Percentiles rank a stretch among this genome's conserved stretches.
Conservation (phyloP, 1,140 invertebrate genomes). For the Plectrocnemia conspersa region DNA sequence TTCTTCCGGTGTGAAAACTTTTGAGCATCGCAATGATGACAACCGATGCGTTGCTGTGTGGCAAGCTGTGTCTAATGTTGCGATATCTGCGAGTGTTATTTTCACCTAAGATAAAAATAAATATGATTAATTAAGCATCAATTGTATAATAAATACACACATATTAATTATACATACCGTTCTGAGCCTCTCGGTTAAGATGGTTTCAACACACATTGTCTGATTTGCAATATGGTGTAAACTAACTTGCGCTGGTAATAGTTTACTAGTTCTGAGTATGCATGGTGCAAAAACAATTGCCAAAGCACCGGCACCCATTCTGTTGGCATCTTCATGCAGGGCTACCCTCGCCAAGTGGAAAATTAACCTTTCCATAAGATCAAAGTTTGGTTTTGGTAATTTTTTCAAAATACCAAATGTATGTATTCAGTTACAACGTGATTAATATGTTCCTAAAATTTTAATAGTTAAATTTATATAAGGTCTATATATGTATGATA, state of each 20-base stretch:
- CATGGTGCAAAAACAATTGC: constrained; percentile 95
- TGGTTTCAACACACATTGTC: constrained; percentile 82
- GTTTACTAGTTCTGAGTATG: constrained; percentile 80
- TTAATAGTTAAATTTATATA: background rate
- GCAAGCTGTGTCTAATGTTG: constrained; percentile 76
- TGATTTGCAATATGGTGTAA: constrained; percentile 74
- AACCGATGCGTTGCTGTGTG: constrained; percentile 71
- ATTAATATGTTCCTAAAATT: too few relatives aligned
- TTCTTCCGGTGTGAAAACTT: constrained; percentile 64
- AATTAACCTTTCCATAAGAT: constrained; percentile 86
- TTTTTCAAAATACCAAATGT: constrained; percentile 81
- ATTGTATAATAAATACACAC: too few relatives aligned
- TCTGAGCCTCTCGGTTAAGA: constrained; percentile 67
- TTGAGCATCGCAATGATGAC: constrained; percentile 67
- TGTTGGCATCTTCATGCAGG: constrained; percentile 79
- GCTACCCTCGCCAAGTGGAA: constrained; percentile 90
- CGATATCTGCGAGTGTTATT: constrained; percentile 80
- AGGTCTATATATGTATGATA: too few relatives aligned
- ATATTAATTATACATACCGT: constrained; percentile 34
- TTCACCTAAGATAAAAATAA: constrained; percentile 59
- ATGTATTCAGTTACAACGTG: too few relatives aligned
- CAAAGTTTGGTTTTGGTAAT: constrained; percentile 83
- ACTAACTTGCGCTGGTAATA: constrained; percentile 84
- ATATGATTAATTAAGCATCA: background rate
- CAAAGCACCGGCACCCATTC: constrained; percentile 86